phyloP scores from a whole-genome alignment of 2,113 vertebrate species.

The Garra rufa region DNA sequence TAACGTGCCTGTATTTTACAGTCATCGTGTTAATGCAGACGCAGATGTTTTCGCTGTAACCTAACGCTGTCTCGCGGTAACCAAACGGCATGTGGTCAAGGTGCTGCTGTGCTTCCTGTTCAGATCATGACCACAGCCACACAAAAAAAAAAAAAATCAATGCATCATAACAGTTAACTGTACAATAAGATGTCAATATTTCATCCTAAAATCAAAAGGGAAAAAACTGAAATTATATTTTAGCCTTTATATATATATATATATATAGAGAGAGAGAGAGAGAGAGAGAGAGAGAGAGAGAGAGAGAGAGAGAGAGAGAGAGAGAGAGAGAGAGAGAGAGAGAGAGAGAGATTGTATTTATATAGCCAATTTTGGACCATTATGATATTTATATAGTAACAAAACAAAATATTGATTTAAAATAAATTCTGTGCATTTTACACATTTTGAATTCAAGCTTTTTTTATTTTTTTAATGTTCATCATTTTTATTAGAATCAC shows the following conservation, averaged over 20 bases:
- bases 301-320: too few species aligned
- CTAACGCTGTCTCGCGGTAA: not conserved
- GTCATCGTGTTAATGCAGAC: not conserved
- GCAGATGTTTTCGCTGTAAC: not conserved
- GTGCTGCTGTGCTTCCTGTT: not conserved
- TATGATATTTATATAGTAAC: not conserved
- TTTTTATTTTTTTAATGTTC: not conserved
- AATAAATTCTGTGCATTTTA: not conserved
- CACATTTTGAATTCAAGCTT: not conserved
- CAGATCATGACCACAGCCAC: not conserved
- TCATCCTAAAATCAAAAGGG: not conserved
- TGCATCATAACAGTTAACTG: not conserved
- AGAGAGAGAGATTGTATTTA: too few species aligned
- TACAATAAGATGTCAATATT: not conserved
- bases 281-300: too few species aligned
- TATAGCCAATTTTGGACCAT: not conserved
- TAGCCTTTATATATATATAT: too few species aligned
- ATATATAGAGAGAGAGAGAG: too few species aligned
- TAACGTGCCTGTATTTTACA: not conserved
- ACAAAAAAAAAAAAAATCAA: not conserved
- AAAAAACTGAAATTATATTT: not conserved
- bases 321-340: too few species aligned
- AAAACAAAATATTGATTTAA: not conserved
- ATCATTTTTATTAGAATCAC: not conserved
- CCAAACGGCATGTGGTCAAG: constrained; percentile 2